Conservation (phyloP, 2,888 invertebrate genomes). For the Idaea dimidiata region DNA sequence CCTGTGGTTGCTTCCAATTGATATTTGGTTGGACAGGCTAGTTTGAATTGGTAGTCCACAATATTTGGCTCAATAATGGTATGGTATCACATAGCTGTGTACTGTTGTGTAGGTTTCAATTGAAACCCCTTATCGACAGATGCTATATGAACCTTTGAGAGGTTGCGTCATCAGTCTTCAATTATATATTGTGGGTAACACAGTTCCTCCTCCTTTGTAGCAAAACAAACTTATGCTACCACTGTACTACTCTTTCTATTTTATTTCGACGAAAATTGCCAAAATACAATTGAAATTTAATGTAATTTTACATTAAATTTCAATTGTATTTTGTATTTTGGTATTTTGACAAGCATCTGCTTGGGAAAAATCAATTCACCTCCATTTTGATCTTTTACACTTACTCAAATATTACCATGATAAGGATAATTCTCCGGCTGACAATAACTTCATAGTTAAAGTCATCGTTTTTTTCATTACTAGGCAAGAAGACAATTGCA, state of each 20-base stretch:
- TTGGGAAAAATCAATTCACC: too few species aligned
- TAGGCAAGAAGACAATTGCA: constrained; percentile 88
- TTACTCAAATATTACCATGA: neutral
- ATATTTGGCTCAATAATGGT: neutral
- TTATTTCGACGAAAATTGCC: too few species aligned
- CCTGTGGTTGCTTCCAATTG: neutral
- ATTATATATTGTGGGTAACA: neutral
- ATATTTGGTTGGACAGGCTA: neutral
- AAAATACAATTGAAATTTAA: too few species aligned
- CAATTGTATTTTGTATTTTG: too few species aligned
- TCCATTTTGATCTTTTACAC: too few species aligned
- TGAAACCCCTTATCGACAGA: neutral
- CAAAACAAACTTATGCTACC: too few species aligned
- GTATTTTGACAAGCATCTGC: too few species aligned
- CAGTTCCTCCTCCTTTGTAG: neutral
- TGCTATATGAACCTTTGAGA: neutral
- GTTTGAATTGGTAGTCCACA: neutral
- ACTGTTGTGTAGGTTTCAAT: neutral
- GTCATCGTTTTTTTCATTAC: constrained; percentile 12
- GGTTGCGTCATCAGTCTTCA: neutral
- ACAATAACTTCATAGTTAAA: neutral
- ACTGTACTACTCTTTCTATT: too few species aligned
- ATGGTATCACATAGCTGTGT: neutral
- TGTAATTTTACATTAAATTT: too few species aligned
- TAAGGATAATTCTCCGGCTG: neutral